Base-by-base conservation (phyloP, 2,797 vertebrate genomes). In the Gallinago stenura region DNA sequence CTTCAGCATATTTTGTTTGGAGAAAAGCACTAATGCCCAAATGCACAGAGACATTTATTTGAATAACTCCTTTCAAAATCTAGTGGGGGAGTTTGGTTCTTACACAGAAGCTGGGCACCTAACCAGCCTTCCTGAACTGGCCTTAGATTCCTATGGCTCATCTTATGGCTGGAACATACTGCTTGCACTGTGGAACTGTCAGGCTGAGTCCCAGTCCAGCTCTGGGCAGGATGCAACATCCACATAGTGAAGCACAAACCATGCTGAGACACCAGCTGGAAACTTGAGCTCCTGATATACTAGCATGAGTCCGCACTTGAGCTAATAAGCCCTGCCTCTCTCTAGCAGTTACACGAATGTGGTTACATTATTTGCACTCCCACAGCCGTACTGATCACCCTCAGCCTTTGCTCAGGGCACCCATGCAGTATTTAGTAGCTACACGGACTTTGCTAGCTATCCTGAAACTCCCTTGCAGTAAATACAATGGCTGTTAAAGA, bases 261-360 rank as follows among this genome's bases (percentile, higher is more conserved):
- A 31, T 21, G 57, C 88, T 68, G 90, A 94, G 83, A 50, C 39
- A 90, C 51, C 81, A 91, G 28, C 39, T 89, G 92, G 78, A 94
- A 87, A 64, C 7, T 10, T 15, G 12, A 91, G 64, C 33, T 92
- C 48, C 56, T 72, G 15, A 41, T 28, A n/a, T 0, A 45, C 12
- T n/a, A 26, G 46, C 51, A 41, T 9, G 43, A 53, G 6, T 25
- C 9, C 53, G 15, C 46, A 25, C 66, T 83, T 48, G 6, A 95
- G 12, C 41, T 84, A 37, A 57, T 30, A 50, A 89, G 48, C 30
- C 39, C 56, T 71, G 83, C 12, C 30, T 80, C 60, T 48, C 71
- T 73, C 78, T 56, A 73, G 51, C 62, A 89, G 4, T 28, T 58
- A 39, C 64, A 70, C 15, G 76, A 84, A 56, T 6, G 12, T 0